phyloP scores from a whole-genome alignment of 2,888 invertebrate species.

The Tridacna crocea region DNA sequence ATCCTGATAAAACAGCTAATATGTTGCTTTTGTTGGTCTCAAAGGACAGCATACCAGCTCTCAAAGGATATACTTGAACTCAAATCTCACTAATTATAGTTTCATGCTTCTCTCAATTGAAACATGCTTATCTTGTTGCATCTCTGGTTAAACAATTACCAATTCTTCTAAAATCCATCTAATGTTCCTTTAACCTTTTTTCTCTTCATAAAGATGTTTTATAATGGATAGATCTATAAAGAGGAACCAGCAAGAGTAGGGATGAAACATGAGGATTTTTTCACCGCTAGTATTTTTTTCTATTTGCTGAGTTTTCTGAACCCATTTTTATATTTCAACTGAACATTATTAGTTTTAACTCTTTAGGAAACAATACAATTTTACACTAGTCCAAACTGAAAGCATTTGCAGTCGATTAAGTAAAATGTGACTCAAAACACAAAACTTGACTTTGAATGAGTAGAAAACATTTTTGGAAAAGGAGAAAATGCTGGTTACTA shows the following conservation, averaged over 20 bases:
- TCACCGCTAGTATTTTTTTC: neutral
- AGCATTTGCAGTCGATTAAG: too few relatives aligned
- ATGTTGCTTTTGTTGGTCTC: neutral
- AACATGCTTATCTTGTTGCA: slow-evolving; percentile 27
- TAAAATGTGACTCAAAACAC: too few relatives aligned
- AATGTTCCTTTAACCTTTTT: neutral
- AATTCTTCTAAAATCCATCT: slow-evolving; percentile 3
- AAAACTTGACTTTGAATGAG: too few relatives aligned
- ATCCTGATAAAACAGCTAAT: neutral
- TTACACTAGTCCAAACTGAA: too few relatives aligned
- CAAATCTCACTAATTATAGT: slow-evolving; percentile 15
- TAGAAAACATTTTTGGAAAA: too few relatives aligned
- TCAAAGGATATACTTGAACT: slow-evolving; percentile 1
- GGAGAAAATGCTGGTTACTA: too few relatives aligned
- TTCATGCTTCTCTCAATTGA: slow-evolving; percentile 21
- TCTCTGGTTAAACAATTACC: slow-evolving; percentile 23
- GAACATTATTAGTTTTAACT: too few relatives aligned
- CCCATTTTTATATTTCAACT: too few relatives aligned
- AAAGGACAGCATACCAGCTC: neutral
- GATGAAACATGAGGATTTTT: neutral
- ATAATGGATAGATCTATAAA: too few relatives aligned
- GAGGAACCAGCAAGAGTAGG: slow-evolving; percentile 5
- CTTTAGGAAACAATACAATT: too few relatives aligned
- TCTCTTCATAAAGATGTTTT: too few relatives aligned
- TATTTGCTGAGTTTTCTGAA: too few relatives aligned